Percentiles rank a stretch among this genome's conserved stretches.
These are phyloP conservation scores for Gila robusta DNA, from an alignment of 2,797 vertebrate genomes.

Conservation along the genomic window DNA sequence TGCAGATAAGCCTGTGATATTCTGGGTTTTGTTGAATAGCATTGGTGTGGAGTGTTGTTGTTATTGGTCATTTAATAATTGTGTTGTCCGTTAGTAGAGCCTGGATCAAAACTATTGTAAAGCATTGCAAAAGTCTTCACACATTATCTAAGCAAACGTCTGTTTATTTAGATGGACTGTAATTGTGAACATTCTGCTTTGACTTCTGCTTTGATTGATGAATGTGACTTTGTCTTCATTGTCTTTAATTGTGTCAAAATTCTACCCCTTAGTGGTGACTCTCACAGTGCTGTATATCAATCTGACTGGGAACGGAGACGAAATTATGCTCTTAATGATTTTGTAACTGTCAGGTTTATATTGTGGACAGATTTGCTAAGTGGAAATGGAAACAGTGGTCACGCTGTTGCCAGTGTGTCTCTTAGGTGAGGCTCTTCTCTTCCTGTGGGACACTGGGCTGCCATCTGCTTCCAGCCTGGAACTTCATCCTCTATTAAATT, in stretches of 20 bases:
- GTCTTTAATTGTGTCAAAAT: slow-evolving; percentile 12
- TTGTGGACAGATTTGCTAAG: slow-evolving; percentile 37
- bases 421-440: slow-evolving; percentile 26
- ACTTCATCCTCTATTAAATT: slow-evolving; percentile 27
- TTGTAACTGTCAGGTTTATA: slow-evolving; percentile 34
- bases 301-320: not conserved
- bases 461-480: slow-evolving; percentile 46
- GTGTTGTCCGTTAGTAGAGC: not conserved
- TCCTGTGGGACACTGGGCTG: slow-evolving; percentile 40
- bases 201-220: not conserved
- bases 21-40: slow-evolving; percentile 13
- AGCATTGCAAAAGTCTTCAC: not conserved
- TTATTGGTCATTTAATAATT: slow-evolving; percentile 1
- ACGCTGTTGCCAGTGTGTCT: slow-evolving; percentile 23
- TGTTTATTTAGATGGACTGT: not conserved
- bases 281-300: not conserved
- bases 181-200: not conserved
- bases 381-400: slow-evolving; percentile 33
- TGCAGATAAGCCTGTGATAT: slow-evolving; percentile 9
- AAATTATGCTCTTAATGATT: slow-evolving; percentile 23
- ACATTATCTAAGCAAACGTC: not conserved
- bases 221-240: not conserved
- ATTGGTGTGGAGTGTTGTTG: not conserved
- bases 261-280: not conserved
- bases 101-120: not conserved